A percentile compares a stretch with the other conserved stretches of the same genome.
Evolutionary conservation across 2,797 vertebrate genomes (phyloP).

Genomic region (Typhlichthys eigenmanni): DNA sequence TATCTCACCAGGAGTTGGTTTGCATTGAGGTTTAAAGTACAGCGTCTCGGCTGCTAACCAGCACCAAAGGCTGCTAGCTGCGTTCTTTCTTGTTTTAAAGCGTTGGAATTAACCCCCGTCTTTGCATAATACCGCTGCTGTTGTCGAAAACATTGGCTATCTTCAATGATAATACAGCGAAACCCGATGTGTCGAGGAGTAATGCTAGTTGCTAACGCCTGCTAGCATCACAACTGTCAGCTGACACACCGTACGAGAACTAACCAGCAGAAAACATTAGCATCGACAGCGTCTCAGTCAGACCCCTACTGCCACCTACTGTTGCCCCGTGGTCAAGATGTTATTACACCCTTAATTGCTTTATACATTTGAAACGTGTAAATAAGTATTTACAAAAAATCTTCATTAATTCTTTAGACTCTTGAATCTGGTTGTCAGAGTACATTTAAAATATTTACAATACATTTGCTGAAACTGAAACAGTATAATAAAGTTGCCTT

Average conservation of each 20-base stretch:
- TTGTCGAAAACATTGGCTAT: background rate
- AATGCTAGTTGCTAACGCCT: background rate
- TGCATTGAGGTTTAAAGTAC: constrained; percentile 16
- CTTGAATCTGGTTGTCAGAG: background rate
- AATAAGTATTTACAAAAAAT: too few species aligned
- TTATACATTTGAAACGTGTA: too few species aligned
- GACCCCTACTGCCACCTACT: constrained; percentile 43
- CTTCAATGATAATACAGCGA: background rate
- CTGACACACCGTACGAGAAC: constrained; percentile 39
- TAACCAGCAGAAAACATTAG: constrained; percentile 8
- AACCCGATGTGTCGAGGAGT: too few species aligned
- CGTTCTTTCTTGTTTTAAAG: background rate
- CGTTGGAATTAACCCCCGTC: background rate
- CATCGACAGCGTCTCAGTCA: constrained; percentile 10
- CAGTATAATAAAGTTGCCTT: background rate
- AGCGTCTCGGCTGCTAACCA: constrained; percentile 21
- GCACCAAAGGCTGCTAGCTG: constrained; percentile 2
- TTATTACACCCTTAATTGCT: too few species aligned
- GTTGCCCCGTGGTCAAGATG: constrained; percentile 3
- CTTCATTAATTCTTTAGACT: background rate
- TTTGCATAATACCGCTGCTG: background rate
- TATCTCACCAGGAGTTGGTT: constrained; percentile 1
- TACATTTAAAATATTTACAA: background rate
- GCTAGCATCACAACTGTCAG: constrained; percentile 62
- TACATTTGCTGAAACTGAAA: background rate